phyloP scores from a whole-genome alignment of 2,797 vertebrate genomes.

The Alauda arvensis region DNA sequence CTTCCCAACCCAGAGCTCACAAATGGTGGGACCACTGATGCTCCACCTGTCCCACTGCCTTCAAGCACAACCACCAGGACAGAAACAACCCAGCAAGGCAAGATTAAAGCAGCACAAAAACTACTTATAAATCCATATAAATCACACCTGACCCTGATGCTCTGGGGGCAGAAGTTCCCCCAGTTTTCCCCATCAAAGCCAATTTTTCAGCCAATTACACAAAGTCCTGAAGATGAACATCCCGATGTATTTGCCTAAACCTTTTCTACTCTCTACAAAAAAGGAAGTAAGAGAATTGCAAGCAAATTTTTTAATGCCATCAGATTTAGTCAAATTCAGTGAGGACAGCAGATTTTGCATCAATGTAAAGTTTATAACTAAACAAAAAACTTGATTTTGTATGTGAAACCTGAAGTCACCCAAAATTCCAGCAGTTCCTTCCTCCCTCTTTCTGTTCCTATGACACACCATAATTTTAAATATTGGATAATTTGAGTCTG shows the following conservation, averaged over 20 bases:
- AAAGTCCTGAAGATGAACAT: not conserved
- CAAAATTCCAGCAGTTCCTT: not conserved
- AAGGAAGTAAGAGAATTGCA: not conserved
- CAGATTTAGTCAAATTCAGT: not conserved
- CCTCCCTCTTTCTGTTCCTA: not conserved
- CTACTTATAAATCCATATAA: too few species aligned
- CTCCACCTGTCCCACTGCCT: accelerated
- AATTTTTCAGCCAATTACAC: not conserved
- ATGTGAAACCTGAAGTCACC: not conserved
- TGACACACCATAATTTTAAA: not conserved
- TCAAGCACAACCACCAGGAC: too few species aligned
- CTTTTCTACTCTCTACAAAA: not conserved
- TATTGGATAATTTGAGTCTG: constrained; percentile 15
- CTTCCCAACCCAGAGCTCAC: not conserved
- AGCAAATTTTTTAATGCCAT: not conserved
- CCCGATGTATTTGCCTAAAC: accelerated
- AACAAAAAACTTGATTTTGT: not conserved
- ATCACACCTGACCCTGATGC: not conserved
- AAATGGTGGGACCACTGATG: not conserved
- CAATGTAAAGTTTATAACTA: not conserved
- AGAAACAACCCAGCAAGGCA: too few species aligned
- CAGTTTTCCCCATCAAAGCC: not conserved
- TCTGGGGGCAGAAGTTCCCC: not conserved
- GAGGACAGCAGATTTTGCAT: not conserved
- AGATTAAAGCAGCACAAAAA: too few species aligned